Evolutionary conservation across 2,888 invertebrate species (phyloP), one percentile per base, ranked within the genome.

Genomic region (Hypomecis atomaria): DNA sequence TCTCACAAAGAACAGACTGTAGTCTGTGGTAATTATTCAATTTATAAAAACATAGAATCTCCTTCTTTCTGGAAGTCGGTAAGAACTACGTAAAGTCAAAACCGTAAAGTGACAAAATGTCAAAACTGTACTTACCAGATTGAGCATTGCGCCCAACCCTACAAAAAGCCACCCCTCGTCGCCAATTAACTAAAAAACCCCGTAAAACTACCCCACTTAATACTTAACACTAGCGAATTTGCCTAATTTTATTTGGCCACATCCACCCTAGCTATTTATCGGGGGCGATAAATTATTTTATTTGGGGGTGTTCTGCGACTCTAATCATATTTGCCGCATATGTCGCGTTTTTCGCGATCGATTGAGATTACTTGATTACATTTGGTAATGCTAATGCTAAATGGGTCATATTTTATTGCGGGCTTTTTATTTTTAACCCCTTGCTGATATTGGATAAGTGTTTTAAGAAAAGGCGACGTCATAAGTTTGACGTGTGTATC

Each of bases 311-410:
- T 59, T 70, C 69, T 59, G 52, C 67, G 62, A 65, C 56, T 60
- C 59, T 75, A 76, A 78, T 78, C 77, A 71, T 73, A 73, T 78
- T 77, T 72, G 69, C 59, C 73, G 54, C 79, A 78, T 73, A 78
- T 78, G 79, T 69, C 74, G 71, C 57, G 58, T 65, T 70, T 66
- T 65, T 61, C 49, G 23, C 49, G 66, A 70, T 73, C 66, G 73
- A 56, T 70, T 13, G 8, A 47, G 62, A 58, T 62, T 62, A 62
- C 2, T 50, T 11, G 43, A 61, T 36, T 50, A 23, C 13, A 58
- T 58, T 42, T 42, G 13, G 78, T 74, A 23, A 23, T 23, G 78
- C 23, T 10, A 13, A 33, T 33, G 9, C 13, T 8, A 40, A 45
- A 52, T 58, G 55, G 37, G 33, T 62, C 33, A 45, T 45, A 13